A percentile compares a stretch with the other conserved stretches of the same genome.
Conservation (phyloP, 2,113 vertebrate species). For the Regulus satrapa region DNA sequence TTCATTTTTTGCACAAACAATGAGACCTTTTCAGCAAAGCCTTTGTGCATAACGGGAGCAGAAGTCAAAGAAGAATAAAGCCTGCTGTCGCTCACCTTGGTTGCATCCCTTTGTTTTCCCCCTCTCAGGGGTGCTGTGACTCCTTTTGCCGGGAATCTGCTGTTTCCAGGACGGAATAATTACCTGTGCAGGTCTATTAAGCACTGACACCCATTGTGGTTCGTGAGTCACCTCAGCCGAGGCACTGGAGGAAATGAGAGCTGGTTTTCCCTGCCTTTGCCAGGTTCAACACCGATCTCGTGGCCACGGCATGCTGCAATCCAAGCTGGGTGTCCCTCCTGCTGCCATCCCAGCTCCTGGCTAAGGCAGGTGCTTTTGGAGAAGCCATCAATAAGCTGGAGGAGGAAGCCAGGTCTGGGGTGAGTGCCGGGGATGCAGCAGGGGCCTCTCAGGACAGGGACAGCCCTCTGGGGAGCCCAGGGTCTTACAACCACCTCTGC, state of each 20-base stretch:
- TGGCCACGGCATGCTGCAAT: background rate
- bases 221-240: constrained; percentile 13
- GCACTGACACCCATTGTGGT: constrained; percentile 29
- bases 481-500: background rate
- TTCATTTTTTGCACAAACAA: background rate
- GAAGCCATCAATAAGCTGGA: background rate
- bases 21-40: background rate
- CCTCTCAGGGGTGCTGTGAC: constrained; percentile 4
- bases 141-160: background rate
- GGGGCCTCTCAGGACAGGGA: background rate
- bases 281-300: background rate
- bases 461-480: background rate
- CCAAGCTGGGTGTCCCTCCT: background rate
- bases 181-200: constrained; percentile 8
- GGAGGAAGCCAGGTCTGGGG: background rate
- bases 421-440: fast-evolving
- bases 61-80: background rate
- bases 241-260: background rate
- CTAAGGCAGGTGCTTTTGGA: background rate
- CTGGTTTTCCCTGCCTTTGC: background rate
- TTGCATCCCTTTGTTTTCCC: constrained; percentile 25
- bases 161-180: constrained; percentile 22
- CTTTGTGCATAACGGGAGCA: background rate
- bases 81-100: constrained; percentile 1
- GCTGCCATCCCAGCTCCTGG: background rate